phyloP scores from a whole-genome alignment of 1,140 invertebrate genomes.

The Piezodorus guildinii region DNA sequence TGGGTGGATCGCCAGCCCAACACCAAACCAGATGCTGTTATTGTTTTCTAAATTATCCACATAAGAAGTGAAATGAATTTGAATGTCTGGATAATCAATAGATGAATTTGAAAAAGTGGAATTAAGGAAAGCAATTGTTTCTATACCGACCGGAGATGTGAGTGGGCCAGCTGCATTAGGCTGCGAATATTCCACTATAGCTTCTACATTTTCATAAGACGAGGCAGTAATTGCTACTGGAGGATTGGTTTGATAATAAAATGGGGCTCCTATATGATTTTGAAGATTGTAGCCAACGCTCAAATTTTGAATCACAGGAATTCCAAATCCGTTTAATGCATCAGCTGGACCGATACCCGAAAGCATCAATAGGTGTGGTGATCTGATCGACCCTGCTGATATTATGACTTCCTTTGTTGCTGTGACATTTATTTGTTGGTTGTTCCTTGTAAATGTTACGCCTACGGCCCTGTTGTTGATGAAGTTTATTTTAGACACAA shows the following conservation, averaged over 20 bases:
- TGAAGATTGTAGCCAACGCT: slow-evolving; percentile 70
- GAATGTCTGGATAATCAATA: slow-evolving; percentile 23
- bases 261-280: slow-evolving; percentile 42
- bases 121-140: slow-evolving; percentile 63
- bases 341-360: slow-evolving; percentile 51
- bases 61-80: background rate
- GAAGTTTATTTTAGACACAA: slow-evolving; percentile 42
- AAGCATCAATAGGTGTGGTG: slow-evolving; percentile 52
- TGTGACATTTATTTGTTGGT: slow-evolving; percentile 31
- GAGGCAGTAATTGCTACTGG: slow-evolving; percentile 28
- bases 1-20: background rate
- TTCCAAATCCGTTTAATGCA: slow-evolving; percentile 38
- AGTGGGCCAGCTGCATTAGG: slow-evolving; percentile 48
- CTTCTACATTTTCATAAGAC: background rate
- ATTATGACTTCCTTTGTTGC: slow-evolving; percentile 47
- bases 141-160: slow-evolving; percentile 63
- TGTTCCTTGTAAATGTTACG: slow-evolving; percentile 40
- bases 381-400: slow-evolving; percentile 48
- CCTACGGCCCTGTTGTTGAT: slow-evolving; percentile 51
- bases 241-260: slow-evolving; percentile 17
- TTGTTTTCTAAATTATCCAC: background rate
- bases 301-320: slow-evolving; percentile 46
- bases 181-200: slow-evolving; percentile 42
- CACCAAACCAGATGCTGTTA: background rate
- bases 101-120: slow-evolving; percentile 42